Percentiles rank a stretch among this genome's conserved stretches.
These are phyloP conservation scores for Pogonophryne albipinna DNA, from an alignment of 2,797 vertebrate species.

Conservation along the genomic window DNA sequence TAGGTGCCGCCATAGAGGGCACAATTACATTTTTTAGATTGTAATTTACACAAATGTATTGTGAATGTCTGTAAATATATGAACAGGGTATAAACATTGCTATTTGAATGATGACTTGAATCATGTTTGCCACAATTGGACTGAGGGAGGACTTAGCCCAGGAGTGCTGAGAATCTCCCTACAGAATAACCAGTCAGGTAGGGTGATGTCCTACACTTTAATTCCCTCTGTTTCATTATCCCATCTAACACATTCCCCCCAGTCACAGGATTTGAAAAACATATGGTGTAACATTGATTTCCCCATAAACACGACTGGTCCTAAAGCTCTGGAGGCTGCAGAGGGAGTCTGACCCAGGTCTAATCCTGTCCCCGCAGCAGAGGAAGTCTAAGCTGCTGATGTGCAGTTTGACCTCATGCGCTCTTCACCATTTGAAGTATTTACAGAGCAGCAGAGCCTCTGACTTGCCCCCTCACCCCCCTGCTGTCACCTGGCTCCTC, in stretches of 20 bases:
- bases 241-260: too few relatives aligned
- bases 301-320: conserved; percentile 6
- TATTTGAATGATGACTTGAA: neutral
- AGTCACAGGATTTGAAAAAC: conserved; percentile 7
- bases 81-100: neutral
- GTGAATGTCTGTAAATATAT: too few relatives aligned
- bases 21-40: too few relatives aligned
- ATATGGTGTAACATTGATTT: neutral
- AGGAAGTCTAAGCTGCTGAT: conserved; percentile 53
- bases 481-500: conserved; percentile 70
- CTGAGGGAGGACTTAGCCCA: too few relatives aligned
- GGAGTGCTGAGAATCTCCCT: too few relatives aligned
- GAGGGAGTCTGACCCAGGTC: conserved; percentile 32
- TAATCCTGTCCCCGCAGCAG: conserved; percentile 44
- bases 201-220: neutral
- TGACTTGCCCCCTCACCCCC: conserved; percentile 51
- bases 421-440: conserved; percentile 71
- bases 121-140: neutral
- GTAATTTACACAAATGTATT: neutral
- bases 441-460: conserved; percentile 66
- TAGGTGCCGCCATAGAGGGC: too few relatives aligned
- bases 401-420: conserved; percentile 66
- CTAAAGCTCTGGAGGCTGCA: conserved; percentile 4
- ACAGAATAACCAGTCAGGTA: too few relatives aligned
- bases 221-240: neutral